phyloP scores from a whole-genome alignment of 2,888 invertebrate species.

The Cantharis rustica region DNA sequence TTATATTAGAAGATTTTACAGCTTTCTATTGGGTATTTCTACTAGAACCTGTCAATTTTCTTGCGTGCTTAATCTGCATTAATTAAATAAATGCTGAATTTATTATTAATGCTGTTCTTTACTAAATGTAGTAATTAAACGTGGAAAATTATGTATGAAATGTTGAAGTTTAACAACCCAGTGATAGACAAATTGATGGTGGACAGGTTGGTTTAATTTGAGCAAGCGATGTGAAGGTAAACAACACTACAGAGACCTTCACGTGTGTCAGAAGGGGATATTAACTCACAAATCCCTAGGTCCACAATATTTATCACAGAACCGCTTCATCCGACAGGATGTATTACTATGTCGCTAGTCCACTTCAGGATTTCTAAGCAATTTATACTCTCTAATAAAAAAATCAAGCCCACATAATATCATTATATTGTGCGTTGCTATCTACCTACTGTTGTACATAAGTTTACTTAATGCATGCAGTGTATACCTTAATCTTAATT shows the following conservation, averaged over 20 bases:
- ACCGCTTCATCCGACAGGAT: slow-evolving; percentile 31
- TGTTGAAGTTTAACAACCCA: slow-evolving; percentile 13
- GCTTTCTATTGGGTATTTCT: background rate
- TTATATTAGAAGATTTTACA: background rate
- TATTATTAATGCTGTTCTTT: background rate
- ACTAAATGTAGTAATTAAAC: background rate
- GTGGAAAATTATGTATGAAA: background rate
- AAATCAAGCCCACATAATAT: background rate
- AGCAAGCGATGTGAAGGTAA: slow-evolving; percentile 30
- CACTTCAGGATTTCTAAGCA: slow-evolving; percentile 29
- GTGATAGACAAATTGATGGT: slow-evolving; percentile 26
- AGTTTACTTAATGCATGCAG: background rate
- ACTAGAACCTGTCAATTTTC: background rate
- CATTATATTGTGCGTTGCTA: background rate
- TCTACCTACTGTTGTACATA: background rate
- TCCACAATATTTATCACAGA: slow-evolving; percentile 32
- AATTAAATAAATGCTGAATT: background rate
- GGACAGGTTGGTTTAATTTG: slow-evolving; percentile 32
- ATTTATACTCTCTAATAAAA: slow-evolving; percentile 27
- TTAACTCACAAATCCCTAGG: slow-evolving; percentile 33
- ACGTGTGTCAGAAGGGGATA: slow-evolving; percentile 32
- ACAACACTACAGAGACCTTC: slow-evolving; percentile 29
- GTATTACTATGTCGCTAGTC: slow-evolving; percentile 30
- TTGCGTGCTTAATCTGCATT: background rate
- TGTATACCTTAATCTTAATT: background rate